A percentile compares a stretch with the other conserved stretches of the same genome.
phyloP scores from a whole-genome alignment of 2,797 vertebrate species.

The Trichosurus vulpecula region DNA sequence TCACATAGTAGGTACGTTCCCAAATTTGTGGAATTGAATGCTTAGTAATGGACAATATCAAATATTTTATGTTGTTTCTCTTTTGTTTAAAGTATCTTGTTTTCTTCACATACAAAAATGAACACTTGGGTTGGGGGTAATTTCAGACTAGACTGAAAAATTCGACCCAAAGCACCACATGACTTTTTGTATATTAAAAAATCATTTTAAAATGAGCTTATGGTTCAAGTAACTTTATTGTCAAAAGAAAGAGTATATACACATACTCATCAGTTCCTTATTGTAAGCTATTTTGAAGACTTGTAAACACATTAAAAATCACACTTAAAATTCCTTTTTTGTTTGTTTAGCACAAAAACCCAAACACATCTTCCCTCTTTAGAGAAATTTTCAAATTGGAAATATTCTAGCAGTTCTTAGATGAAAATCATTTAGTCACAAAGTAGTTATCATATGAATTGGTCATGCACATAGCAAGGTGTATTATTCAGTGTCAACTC shows the following conservation, averaged over 20 bases:
- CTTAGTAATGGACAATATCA: slow-evolving; percentile 1
- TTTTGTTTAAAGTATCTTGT: slow-evolving; percentile 27
- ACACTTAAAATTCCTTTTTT: slow-evolving; percentile 16
- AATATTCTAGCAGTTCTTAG: slow-evolving; percentile 47
- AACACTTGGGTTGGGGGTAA: neutral
- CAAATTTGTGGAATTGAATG: neutral
- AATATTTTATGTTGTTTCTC: slow-evolving; percentile 26
- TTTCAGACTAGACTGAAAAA: slow-evolving; percentile 20
- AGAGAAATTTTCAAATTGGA: slow-evolving; percentile 56
- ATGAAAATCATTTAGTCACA: slow-evolving; percentile 32
- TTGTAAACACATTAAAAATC: slow-evolving; percentile 70
- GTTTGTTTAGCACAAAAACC: slow-evolving; percentile 41
- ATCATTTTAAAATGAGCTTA: rapidly evolving
- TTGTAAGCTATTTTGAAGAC: slow-evolving; percentile 73
- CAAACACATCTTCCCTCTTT: slow-evolving; percentile 62
- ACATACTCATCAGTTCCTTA: slow-evolving; percentile 53
- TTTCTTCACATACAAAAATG: slow-evolving; percentile 24
- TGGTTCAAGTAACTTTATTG: slow-evolving; percentile 78
- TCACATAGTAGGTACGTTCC: neutral
- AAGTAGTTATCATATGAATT: neutral
- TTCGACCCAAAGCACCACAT: neutral
- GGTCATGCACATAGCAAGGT: neutral
- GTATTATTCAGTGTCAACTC: neutral
- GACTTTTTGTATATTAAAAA: slow-evolving; percentile 44
- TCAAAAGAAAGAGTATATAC: slow-evolving; percentile 58